These are phyloP conservation scores for Myodes glareolus DNA, from an alignment of 2,113 vertebrate genomes.

Conservation along the genomic window DNA sequence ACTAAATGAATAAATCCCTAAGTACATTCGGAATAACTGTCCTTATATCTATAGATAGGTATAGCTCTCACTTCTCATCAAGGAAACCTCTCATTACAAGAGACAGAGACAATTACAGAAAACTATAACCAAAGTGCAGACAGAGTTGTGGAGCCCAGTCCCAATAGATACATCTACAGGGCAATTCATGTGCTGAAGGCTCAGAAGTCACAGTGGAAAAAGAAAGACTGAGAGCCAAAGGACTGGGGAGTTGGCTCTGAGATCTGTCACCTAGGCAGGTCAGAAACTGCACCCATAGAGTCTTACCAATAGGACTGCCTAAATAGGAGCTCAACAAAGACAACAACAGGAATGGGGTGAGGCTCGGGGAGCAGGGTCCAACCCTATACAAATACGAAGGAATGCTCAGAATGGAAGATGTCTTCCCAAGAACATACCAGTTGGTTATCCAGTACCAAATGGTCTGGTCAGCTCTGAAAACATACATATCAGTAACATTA, in stretches of 20 bases:
- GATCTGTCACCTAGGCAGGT: neutral
- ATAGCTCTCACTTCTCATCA: neutral
- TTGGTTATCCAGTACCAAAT: neutral
- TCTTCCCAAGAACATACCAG: neutral
- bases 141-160: neutral
- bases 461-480: neutral
- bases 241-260: neutral
- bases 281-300: neutral
- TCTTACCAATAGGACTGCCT: neutral
- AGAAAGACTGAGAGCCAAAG: neutral
- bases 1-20: neutral
- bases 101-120: neutral
- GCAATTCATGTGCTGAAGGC: neutral
- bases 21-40: neutral
- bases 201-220: neutral
- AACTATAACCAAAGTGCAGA: neutral
- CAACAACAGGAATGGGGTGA: too few species aligned
- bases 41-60: too few species aligned
- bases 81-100: neutral
- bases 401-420: neutral
- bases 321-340: neutral
- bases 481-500: neutral
- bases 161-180: too few species aligned
- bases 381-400: neutral
- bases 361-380: neutral